These are phyloP conservation scores for Stegophylla sp. DNA, from an alignment of 2,888 invertebrate genomes.

Conservation along the genomic window DNA sequence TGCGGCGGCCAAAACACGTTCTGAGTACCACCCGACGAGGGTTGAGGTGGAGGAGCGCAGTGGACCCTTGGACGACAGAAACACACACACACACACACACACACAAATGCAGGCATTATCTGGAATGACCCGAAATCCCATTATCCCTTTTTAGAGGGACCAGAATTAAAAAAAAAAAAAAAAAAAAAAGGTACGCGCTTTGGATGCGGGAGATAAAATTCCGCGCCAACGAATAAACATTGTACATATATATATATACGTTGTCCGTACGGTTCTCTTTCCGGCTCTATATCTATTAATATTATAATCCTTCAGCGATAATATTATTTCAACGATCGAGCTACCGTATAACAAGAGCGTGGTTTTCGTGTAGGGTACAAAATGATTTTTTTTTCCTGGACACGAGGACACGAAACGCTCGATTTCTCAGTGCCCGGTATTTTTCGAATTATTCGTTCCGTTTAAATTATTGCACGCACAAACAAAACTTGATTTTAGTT, in stretches of 20 bases:
- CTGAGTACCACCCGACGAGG: too few species aligned
- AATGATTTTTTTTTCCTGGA: too few species aligned
- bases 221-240: neutral
- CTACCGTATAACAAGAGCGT: too few species aligned
- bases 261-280: neutral
- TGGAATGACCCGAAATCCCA: constrained; percentile 38
- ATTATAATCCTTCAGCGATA: constrained; percentile 29
- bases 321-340: constrained; percentile 17
- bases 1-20: neutral
- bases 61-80: neutral
- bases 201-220: neutral
- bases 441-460: too few species aligned
- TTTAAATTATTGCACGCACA: too few species aligned
- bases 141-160: constrained; percentile 36
- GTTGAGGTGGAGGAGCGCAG: neutral
- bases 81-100: neutral
- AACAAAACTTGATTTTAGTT: too few species aligned
- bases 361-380: too few species aligned
- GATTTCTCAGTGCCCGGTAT: too few species aligned
- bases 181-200: constrained; percentile 5
- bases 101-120: constrained; percentile 14
- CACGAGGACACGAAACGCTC: too few species aligned
- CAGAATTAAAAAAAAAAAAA: neutral
- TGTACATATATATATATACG: neutral
- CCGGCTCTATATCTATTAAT: neutral